Base-by-base conservation (phyloP, 1,140 invertebrate genomes). In the Eciton burchellii region DNA sequence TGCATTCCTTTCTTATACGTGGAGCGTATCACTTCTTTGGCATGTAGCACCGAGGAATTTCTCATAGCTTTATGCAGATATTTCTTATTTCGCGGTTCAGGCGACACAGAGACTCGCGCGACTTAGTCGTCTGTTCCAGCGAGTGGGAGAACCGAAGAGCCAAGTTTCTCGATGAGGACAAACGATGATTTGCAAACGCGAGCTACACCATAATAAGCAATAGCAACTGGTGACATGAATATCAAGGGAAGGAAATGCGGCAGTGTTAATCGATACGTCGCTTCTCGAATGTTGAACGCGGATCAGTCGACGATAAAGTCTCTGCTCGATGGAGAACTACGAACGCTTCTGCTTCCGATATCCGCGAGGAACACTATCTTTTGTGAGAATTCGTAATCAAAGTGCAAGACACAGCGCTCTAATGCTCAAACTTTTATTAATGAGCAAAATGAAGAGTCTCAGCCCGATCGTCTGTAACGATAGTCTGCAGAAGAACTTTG, bases 241-340 rank as follows among this genome's bases (percentile, higher is more conserved):
- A 19, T 24, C 19, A 6, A 52, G 11, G 19, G 3, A 29, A 47
- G 59, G 4, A 21, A 52, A 49, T 65, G 26, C 49, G 26, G 21
- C 26, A 5, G 60, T 47, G 35, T 74, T 35, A 24, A 19, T 3
- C 14, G 6, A 6, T 35, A 76, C 3, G 1, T 63, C 21, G 26
- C 72, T 8, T 49, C 63, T 74, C 41, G 52, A 21, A 72, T 72
- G 57, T 57, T 73, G 43, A 11, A 45, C 43, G 59, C 8, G 9
- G 1, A 5, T 60, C 59, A 26, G 52, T 54, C 35, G 60, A 19
- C 5, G 21, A 21, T 35, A 8, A 77, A 41, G 41, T 26, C 5
- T 49, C 12, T 26, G 16, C 41, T 54, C 35, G 16, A 26, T 19
- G 5, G 49, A 41, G 24, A 77, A 0, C 9, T 11, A 16, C 8